A percentile compares a stretch with the other conserved stretches of the same genome.
phyloP scores from a whole-genome alignment of 2,888 invertebrate species.

The Alitta virens region DNA sequence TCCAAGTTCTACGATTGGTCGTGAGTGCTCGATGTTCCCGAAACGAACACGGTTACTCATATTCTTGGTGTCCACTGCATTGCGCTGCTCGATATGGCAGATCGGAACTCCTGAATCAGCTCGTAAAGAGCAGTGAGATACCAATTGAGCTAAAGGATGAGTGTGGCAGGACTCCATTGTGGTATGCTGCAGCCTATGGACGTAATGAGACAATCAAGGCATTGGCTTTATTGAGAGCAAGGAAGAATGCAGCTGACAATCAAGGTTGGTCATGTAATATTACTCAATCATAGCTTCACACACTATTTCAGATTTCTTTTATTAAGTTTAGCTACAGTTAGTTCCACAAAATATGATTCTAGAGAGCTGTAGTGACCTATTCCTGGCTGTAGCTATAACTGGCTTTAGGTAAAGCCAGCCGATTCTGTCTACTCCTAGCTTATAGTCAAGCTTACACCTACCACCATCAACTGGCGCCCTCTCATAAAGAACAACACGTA shows the following conservation, averaged over 20 bases:
- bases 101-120: background rate
- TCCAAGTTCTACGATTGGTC: slow-evolving; percentile 9
- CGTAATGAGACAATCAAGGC: slow-evolving; percentile 1
- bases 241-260: slow-evolving; percentile 8
- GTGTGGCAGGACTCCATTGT: slow-evolving; percentile 10
- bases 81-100: slow-evolving; percentile 11
- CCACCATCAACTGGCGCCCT: too few relatives aligned
- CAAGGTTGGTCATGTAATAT: too few relatives aligned
- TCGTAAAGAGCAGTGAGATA: slow-evolving; percentile 1
- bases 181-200: slow-evolving; percentile 13
- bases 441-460: too few relatives aligned
- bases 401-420: too few relatives aligned
- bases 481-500: too few relatives aligned
- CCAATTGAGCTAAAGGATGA: slow-evolving; percentile 14
- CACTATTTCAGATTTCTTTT: too few relatives aligned
- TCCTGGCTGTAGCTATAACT: too few relatives aligned
- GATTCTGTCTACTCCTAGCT: too few relatives aligned
- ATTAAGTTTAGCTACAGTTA: too few relatives aligned
- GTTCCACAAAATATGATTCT: too few relatives aligned
- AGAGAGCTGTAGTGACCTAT: too few relatives aligned
- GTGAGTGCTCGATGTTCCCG: slow-evolving; percentile 11
- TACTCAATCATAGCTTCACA: too few relatives aligned
- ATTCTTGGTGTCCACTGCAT: slow-evolving; percentile 15
- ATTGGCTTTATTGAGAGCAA: slow-evolving; percentile 1
- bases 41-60: background rate